Percentiles rank a stretch among this genome's conserved stretches.
These are phyloP conservation scores for Lophius piscatorius DNA, from an alignment of 2,113 vertebrate species.

Conservation along the genomic window DNA sequence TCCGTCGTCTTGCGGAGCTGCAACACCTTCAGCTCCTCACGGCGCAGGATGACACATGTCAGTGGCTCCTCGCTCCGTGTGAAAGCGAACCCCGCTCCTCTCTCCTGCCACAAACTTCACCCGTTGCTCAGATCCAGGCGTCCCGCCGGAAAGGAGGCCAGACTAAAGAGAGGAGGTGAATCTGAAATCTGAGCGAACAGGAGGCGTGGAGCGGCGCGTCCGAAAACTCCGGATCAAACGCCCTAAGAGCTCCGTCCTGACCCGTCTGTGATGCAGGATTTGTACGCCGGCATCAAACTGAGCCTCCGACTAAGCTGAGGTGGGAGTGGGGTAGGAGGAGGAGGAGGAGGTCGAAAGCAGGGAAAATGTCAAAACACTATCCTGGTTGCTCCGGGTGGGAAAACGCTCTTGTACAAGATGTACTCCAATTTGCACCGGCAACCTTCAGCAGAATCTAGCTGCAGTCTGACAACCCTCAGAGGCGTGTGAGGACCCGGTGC, in stretches of 20 bases:
- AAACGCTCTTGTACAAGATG: constrained; percentile 38
- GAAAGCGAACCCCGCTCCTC: constrained; percentile 39
- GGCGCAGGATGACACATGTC: constrained; percentile 44
- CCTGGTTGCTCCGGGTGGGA: constrained; percentile 45
- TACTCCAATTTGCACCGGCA: constrained; percentile 57
- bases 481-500: constrained; percentile 7
- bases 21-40: constrained; percentile 19
- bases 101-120: constrained; percentile 32
- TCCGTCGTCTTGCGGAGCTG: constrained; percentile 17
- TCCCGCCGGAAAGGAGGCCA: constrained; percentile 43
- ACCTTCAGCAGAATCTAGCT: constrained; percentile 36
- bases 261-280: constrained; percentile 29
- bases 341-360: constrained; percentile 26
- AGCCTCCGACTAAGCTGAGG: constrained; percentile 18
- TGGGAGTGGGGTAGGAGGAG: too few relatives aligned
- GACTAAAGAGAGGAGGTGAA: constrained; percentile 18
- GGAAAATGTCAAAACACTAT: constrained; percentile 59
- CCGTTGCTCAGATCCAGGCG: constrained; percentile 32
- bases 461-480: constrained; percentile 32
- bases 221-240: constrained; percentile 2
- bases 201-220: constrained; percentile 31
- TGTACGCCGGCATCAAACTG: constrained; percentile 42
- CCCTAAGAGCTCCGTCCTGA: not conserved
- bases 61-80: constrained; percentile 30
- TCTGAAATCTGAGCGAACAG: constrained; percentile 44